Base-by-base conservation (phyloP, 1,140 invertebrate species). In the Leptinotarsa undecemlineata region DNA sequence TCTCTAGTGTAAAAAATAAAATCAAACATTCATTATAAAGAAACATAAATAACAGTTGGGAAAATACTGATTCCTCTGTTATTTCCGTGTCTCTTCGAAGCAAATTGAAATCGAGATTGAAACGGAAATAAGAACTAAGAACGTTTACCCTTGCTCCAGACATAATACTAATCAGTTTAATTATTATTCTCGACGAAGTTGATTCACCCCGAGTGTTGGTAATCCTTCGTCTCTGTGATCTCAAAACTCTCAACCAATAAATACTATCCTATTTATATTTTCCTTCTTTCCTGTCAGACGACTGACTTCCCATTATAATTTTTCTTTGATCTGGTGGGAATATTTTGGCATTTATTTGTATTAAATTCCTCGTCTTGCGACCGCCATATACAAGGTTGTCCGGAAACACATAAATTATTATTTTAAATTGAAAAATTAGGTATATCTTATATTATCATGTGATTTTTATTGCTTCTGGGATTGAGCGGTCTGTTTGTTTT, bases 231-330 rank as follows among this genome's bases (percentile, higher is more conserved):
- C 51, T 57, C 51, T 17, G 63, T 15, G n/a, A 66, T 66, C 21
- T 21, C 3, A 66, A 66, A 66, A 66, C 17, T 33, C 63, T 66
- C 20, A 20, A 66, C 63, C 26, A 21, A 66, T 66, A 66, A 66
- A 66, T 66, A 66, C 26, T 66, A 66, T 66, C 6, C 63, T 66
- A 66, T 33, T 66, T 66, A 66, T 66, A 23, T 66, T 21, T 33
- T 19, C 21, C 26, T 33, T 21, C 63, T 66, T 66, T 66, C 63
- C 63, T 33, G 26, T 23, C 63, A 21, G 63, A 21, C 63, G 26
- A 23, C 63, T 23, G 63, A 15, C 23, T 66, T 66, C 63, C 63
- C 26, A 66, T 66, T 66, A 66, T 66, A 66, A 66, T 66, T 66
- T 66, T 66, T 66, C 63, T 66, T 66, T 66, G 63, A 66, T 66